phyloP scores from a whole-genome alignment of 2,888 invertebrate species.

The Hylaea fasciaria region DNA sequence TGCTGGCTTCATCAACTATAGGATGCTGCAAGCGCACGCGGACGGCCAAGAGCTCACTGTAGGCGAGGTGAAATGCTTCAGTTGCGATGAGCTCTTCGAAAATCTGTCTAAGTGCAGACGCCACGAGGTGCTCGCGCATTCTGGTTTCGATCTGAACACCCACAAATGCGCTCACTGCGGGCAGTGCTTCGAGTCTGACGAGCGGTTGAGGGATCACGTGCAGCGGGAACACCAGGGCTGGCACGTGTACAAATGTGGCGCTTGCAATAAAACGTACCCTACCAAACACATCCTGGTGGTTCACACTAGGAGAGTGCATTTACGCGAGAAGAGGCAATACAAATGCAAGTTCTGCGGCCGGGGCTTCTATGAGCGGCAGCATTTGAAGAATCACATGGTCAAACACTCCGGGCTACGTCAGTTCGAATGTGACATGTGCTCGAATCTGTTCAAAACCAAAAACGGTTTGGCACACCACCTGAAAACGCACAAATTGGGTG shows the following conservation, averaged over 20 bases:
- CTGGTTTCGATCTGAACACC: slow-evolving; percentile 13
- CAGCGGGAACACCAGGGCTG: slow-evolving; percentile 57
- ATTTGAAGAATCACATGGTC: slow-evolving; percentile 58
- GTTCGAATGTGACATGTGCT: slow-evolving; percentile 65
- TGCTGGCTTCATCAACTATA: slow-evolving; percentile 39
- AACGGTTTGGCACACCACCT: slow-evolving; percentile 65
- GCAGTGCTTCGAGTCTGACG: slow-evolving; percentile 54
- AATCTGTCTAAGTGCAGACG: slow-evolving; percentile 12
- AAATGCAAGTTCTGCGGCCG: slow-evolving; percentile 75
- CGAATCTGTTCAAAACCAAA: slow-evolving; percentile 60
- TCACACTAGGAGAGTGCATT: slow-evolving; percentile 69
- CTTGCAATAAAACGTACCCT: slow-evolving; percentile 62
- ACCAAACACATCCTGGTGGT: slow-evolving; percentile 55
- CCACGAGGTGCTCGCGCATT: slow-evolving; percentile 26
- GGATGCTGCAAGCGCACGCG: slow-evolving; percentile 51
- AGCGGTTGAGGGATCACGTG: slow-evolving; percentile 59
- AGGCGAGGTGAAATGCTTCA: slow-evolving; percentile 47
- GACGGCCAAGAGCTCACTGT: slow-evolving; percentile 52
- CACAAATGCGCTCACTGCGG: slow-evolving; percentile 61
- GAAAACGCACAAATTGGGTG: slow-evolving; percentile 33
- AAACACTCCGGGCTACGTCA: slow-evolving; percentile 61
- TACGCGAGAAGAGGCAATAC: slow-evolving; percentile 64
- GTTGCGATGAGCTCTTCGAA: slow-evolving; percentile 31
- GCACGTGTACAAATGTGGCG: slow-evolving; percentile 59
- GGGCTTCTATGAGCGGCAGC: slow-evolving; percentile 56